phyloP scores from a whole-genome alignment of 2,797 vertebrate species.

The Pantherophis alleghaniensis region DNA sequence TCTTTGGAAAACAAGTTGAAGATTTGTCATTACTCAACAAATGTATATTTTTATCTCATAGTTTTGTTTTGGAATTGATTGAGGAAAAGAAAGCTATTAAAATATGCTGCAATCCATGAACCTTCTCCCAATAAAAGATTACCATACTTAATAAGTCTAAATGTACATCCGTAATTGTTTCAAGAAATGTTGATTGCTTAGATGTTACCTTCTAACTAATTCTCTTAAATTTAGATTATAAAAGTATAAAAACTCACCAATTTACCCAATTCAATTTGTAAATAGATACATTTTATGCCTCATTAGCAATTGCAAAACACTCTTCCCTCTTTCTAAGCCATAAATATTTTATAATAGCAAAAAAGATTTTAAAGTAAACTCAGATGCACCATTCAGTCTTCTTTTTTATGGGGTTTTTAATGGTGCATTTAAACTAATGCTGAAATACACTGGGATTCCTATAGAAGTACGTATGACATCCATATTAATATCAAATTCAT shows the following conservation, averaged over 20 bases:
- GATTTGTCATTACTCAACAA: not conserved
- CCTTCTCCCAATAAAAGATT: not conserved
- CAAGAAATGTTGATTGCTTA: conserved; percentile 32
- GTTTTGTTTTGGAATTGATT: conserved; percentile 10
- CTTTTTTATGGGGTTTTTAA: conserved; percentile 51
- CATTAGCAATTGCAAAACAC: conserved; percentile 40
- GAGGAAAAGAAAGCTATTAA: conserved; percentile 15
- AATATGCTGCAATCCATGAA: conserved; percentile 2
- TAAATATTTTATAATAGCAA: conserved; percentile 48
- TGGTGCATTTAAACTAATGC: conserved; percentile 46
- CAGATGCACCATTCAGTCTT: conserved; percentile 25
- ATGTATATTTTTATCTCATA: conserved; percentile 2
- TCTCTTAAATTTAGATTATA: conserved; percentile 30
- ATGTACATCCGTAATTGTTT: conserved; percentile 3
- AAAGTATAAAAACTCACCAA: conserved; percentile 32
- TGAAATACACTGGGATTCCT: conserved; percentile 46
- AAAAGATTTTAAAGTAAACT: conserved; percentile 45
- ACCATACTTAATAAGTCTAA: conserved; percentile 28
- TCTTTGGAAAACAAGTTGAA: not conserved
- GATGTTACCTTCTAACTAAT: conserved; percentile 30
- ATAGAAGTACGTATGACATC: conserved; percentile 26
- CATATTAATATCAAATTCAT: conserved; percentile 53
- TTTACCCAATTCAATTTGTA: conserved; percentile 46
- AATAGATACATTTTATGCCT: conserved; percentile 44
- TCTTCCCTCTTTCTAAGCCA: conserved; percentile 42